Conservation (phyloP, 2,113 vertebrate genomes). For the Lamprologus ornatipinnis region DNA sequence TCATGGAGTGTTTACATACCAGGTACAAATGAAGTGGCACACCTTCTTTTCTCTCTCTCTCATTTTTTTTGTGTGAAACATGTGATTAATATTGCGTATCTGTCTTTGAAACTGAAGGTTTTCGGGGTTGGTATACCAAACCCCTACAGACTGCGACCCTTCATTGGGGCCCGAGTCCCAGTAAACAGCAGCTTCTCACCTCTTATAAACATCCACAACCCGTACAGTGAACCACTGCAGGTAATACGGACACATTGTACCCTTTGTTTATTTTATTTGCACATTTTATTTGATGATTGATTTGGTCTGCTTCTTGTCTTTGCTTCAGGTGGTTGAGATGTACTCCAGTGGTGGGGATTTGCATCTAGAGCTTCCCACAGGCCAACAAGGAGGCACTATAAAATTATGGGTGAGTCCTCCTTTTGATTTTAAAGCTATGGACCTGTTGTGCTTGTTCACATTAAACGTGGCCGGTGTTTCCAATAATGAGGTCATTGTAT, state of each 20-base stretch:
- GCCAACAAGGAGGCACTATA: constrained; percentile 89
- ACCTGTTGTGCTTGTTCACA: not conserved
- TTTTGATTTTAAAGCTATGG: not conserved
- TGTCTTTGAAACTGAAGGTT: constrained; percentile 70
- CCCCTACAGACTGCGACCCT: constrained; percentile 92
- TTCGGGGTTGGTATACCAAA: constrained; percentile 98
- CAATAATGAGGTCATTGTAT: not conserved
- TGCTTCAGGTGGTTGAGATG: constrained; percentile 92
- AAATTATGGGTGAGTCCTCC: constrained; percentile 85
- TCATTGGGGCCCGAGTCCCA: constrained; percentile 94
- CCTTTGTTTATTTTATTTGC: not conserved
- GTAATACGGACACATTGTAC: constrained; percentile 42
- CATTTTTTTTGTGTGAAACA: not conserved
- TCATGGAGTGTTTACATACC: constrained; percentile 98
- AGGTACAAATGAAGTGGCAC: constrained; percentile 73
- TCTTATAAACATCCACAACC: constrained; percentile 96
- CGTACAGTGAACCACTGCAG: constrained; percentile 95
- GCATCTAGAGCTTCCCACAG: constrained; percentile 95
- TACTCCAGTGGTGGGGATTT: constrained; percentile 97
- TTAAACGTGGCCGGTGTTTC: not conserved
- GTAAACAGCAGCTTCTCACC: constrained; percentile 99
- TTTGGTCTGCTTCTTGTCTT: not conserved
- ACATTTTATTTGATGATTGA: not conserved
- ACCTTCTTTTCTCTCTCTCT: not conserved
- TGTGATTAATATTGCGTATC: not conserved